A percentile compares a stretch with the other conserved stretches of the same genome.
Conservation (phyloP, 2,888 invertebrate genomes). For the Oscheius sp. region DNA sequence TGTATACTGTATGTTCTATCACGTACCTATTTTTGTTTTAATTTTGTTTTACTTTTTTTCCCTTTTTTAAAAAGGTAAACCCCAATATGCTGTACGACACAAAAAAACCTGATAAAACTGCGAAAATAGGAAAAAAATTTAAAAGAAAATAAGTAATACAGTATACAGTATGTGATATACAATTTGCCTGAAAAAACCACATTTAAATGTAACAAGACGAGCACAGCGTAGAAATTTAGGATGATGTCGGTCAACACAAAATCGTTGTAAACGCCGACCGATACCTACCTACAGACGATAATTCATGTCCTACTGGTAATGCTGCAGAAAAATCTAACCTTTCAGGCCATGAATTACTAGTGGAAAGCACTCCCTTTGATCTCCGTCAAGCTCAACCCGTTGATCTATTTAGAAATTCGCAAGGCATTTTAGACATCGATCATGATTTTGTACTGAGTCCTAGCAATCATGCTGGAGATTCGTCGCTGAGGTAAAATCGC, state of each 20-base stretch:
- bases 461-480: not conserved
- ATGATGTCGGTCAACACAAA: conserved; percentile 34
- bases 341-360: conserved; percentile 5
- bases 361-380: conserved; percentile 33
- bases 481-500: conserved; percentile 8
- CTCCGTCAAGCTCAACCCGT: conserved; percentile 11
- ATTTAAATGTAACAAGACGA: too few relatives aligned
- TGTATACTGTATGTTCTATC: too few relatives aligned
- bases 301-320: conserved; percentile 40
- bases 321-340: not conserved
- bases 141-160: too few relatives aligned
- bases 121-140: too few relatives aligned
- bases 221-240: conserved; percentile 16
- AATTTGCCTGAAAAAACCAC: too few relatives aligned
- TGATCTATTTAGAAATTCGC: conserved; percentile 13
- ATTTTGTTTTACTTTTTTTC: too few relatives aligned
- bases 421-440: conserved; percentile 34
- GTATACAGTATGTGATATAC: too few relatives aligned
- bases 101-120: too few relatives aligned
- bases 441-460: conserved; percentile 35
- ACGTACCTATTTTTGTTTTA: too few relatives aligned
- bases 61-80: too few relatives aligned
- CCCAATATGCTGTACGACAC: too few relatives aligned
- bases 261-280: conserved; percentile 38
- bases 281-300: conserved; percentile 45